A percentile compares a stretch with the other conserved stretches of the same genome.
Evolutionary conservation across 2,888 invertebrate species (phyloP).

Genomic region (Polyommatus icarus): DNA sequence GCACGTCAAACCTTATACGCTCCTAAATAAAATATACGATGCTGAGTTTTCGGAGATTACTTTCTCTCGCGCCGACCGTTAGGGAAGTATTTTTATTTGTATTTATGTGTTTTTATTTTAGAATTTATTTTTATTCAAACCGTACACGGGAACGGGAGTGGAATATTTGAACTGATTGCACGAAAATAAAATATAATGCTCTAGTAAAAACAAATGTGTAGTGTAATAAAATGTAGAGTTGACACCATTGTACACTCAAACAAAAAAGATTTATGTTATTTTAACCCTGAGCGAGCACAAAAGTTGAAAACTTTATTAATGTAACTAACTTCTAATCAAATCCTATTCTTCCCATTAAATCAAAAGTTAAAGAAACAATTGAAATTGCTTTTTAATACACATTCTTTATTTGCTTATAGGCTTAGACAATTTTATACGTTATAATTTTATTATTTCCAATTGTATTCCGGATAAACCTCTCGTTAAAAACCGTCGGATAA

Average conservation of each 20-base stretch:
- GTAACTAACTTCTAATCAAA: no score
- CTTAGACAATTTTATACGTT: not conserved
- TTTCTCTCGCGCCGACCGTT: conserved; percentile 22
- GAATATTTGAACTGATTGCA: conserved; percentile 18
- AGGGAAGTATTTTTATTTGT: conserved; percentile 31
- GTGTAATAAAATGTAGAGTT: conserved; percentile 1
- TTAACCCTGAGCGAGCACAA: not conserved
- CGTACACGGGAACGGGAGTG: not conserved
- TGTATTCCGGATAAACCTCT: not conserved
- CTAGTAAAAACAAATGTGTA: not conserved
- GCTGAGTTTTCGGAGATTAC: conserved; percentile 28
- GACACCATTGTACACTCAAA: not conserved
- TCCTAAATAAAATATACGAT: conserved; percentile 34
- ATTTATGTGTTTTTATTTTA: conserved; percentile 30
- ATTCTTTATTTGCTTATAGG: not conserved
- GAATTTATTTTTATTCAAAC: conserved; percentile 29
- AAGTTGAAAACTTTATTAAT: no score
- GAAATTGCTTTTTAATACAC: no score
- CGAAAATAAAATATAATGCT: conserved; percentile 1
- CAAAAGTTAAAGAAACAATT: no score
- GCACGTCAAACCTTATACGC: conserved; percentile 44
- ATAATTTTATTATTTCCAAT: conserved; percentile 1
- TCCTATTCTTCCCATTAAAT: no score
- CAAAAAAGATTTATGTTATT: not conserved
- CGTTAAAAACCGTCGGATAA: conserved; percentile 14